Conservation (phyloP, 2,888 invertebrate genomes). For the Ichneumon xanthorius region DNA sequence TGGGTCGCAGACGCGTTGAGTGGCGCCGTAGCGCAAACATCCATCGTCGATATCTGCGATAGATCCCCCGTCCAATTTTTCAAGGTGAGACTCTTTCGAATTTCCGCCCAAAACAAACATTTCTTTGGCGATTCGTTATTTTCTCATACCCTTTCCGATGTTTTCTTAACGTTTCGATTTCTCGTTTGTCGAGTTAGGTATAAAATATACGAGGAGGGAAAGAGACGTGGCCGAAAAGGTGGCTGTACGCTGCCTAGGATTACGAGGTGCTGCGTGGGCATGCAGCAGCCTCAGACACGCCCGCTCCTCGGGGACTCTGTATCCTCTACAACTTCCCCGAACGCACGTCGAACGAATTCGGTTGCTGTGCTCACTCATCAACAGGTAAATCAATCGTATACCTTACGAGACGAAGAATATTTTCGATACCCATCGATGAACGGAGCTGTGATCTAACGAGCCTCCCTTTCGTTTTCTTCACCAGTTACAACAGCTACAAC, state of each 20-base stretch:
- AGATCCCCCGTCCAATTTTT: conserved; percentile 44
- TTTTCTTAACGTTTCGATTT: neutral
- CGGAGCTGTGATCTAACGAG: neutral
- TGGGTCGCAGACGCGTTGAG: conserved; percentile 85
- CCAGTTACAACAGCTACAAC: conserved; percentile 83
- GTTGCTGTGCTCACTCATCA: conserved; percentile 84
- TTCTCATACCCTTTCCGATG: too few relatives aligned
- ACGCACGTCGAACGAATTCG: conserved; percentile 82
- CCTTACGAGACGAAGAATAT: neutral
- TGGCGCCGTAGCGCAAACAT: conserved; percentile 84
- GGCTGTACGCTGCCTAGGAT: conserved; percentile 84
- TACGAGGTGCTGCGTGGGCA: conserved; percentile 85
- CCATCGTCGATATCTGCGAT: conserved; percentile 58
- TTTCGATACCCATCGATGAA: neutral
- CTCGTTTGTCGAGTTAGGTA: conserved; percentile 27
- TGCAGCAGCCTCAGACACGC: conserved; percentile 85
- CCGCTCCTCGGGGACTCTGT: conserved; percentile 85
- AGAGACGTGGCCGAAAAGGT: conserved; percentile 80
- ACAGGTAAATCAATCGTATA: conserved; percentile 76
- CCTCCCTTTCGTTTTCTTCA: conserved; percentile 48
- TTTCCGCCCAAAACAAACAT: too few relatives aligned
- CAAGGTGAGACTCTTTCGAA: conserved; percentile 39
- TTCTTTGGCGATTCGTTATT: too few relatives aligned
- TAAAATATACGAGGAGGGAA: conserved; percentile 54
- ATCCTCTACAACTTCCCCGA: conserved; percentile 85